phyloP scores from a whole-genome alignment of 2,888 invertebrate species.

The Erebia palarica region DNA sequence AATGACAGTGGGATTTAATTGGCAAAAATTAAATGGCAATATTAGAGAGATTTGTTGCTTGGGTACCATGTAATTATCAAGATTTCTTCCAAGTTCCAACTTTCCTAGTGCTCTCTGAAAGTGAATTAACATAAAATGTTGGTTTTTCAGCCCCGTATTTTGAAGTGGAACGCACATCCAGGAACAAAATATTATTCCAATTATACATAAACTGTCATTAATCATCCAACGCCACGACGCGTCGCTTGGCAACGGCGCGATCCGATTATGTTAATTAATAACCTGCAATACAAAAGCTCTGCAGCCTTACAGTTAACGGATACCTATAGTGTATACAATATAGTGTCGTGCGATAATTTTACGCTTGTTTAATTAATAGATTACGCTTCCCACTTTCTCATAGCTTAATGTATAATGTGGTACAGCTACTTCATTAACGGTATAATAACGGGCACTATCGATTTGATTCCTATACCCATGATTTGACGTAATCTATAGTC shows the following conservation, averaged over 20 bases:
- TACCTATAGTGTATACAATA: conserved; percentile 18
- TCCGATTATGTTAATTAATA: conserved; percentile 46
- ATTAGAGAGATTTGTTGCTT: too few relatives aligned
- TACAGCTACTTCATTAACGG: neutral
- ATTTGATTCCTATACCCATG: too few relatives aligned
- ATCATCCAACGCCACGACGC: conserved; percentile 12
- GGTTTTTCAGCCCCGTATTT: neutral
- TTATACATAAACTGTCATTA: conserved; percentile 27
- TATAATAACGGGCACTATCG: neutral
- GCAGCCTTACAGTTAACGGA: conserved; percentile 23
- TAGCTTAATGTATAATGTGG: neutral
- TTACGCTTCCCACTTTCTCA: neutral
- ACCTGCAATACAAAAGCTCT: conserved; percentile 37
- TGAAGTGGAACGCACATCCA: neutral
- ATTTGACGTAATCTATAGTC: too few relatives aligned
- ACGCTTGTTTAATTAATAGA: conserved; percentile 16
- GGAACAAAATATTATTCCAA: conserved; percentile 13
- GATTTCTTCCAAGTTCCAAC: too few relatives aligned
- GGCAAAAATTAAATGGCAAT: too few relatives aligned
- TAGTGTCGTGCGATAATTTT: conserved; percentile 24
- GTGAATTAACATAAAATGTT: neutral
- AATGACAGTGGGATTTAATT: too few relatives aligned
- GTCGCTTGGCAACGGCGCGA: conserved; percentile 28
- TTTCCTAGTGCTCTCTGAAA: too few relatives aligned
- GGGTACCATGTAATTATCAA: too few relatives aligned